Percentiles rank a stretch among this genome's conserved stretches.
phyloP scores from a whole-genome alignment of 1,140 invertebrate genomes.

The Phymorhynchus buccinoides region DNA sequence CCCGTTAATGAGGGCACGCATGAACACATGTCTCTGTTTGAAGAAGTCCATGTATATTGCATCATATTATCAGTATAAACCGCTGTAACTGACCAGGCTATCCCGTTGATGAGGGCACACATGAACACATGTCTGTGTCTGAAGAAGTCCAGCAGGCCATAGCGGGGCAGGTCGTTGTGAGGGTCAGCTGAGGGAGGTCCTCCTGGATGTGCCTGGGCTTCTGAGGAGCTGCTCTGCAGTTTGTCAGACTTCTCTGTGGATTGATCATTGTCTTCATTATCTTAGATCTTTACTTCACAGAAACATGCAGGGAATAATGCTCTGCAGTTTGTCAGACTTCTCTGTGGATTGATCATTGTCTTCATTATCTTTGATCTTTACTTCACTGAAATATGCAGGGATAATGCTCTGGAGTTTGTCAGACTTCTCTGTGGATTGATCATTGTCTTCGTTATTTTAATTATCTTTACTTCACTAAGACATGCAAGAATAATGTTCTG shows the following conservation, averaged over 20 bases:
- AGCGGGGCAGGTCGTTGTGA: neutral
- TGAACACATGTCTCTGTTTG: neutral
- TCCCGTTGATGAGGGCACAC: constrained; percentile 29
- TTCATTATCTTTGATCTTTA: no score
- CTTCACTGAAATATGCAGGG: no score
- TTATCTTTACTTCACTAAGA: no score
- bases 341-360: no score
- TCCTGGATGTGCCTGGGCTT: neutral
- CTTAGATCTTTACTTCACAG: no score
- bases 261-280: neutral
- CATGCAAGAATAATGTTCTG: no score
- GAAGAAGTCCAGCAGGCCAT: constrained; percentile 22
- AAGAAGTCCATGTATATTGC: neutral
- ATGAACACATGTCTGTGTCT: neutral
- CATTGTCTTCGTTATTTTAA: no score
- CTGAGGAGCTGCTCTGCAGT: neutral
- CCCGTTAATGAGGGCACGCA: constrained; percentile 28
- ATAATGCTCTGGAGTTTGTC: no score
- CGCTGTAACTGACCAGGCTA: neutral
- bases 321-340: no score
- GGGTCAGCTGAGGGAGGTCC: neutral
- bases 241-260: neutral
- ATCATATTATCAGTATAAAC: neutral
- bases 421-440: no score
- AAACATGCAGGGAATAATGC: no score